Percentiles rank a stretch among this genome's conserved stretches.
Conservation (phyloP, 2,797 vertebrate species). For the Malurus leucopterus region DNA sequence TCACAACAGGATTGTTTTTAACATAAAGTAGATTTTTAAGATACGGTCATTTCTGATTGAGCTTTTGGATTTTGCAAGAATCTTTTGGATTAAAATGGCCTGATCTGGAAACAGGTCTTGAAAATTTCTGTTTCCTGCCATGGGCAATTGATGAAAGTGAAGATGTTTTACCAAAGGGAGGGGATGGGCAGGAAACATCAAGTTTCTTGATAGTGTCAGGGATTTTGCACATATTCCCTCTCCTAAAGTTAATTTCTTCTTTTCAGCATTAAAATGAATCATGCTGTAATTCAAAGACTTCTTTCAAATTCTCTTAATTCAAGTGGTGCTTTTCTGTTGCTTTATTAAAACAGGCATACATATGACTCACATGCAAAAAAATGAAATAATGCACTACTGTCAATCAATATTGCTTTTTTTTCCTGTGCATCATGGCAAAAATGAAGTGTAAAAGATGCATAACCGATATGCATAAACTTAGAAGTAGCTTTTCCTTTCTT, state of each 20-base stretch:
- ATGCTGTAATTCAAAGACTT: background rate
- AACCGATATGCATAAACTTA: background rate
- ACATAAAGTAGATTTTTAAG: background rate
- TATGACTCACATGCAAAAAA: background rate
- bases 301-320: slow-evolving; percentile 14
- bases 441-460: background rate
- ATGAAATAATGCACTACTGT: background rate
- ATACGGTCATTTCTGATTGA: background rate
- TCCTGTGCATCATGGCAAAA: background rate
- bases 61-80: background rate
- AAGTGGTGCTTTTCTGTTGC: background rate
- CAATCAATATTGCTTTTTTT: background rate
- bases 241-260: slow-evolving; percentile 30
- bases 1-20: background rate
- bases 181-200: background rate
- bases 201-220: background rate
- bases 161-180: background rate
- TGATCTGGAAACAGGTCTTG: background rate
- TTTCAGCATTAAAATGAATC: slow-evolving; percentile 27
- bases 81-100: background rate
- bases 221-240: background rate
- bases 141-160: background rate
- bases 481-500: background rate
- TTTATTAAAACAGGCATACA: slow-evolving; percentile 11
- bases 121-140: background rate